These are phyloP conservation scores for Rhombomys opimus DNA, from an alignment of 2,113 vertebrate genomes.

Conservation along the genomic window DNA sequence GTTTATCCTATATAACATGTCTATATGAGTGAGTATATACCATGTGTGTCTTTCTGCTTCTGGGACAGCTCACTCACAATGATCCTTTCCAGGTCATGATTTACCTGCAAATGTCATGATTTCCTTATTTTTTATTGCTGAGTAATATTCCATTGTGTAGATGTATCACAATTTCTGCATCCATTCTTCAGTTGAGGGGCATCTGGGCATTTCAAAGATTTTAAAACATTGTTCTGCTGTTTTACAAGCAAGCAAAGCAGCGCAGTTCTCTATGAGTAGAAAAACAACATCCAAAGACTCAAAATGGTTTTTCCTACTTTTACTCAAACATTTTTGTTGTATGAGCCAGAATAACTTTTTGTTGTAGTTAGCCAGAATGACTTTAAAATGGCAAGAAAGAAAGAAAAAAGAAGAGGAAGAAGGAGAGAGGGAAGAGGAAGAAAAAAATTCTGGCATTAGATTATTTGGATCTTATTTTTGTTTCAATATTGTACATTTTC, in stretches of 20 bases:
- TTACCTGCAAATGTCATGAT: too few species aligned
- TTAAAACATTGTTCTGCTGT: neutral
- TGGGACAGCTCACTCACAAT: too few species aligned
- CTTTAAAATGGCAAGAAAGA: rapidly evolving
- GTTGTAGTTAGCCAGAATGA: neutral
- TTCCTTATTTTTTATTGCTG: too few species aligned
- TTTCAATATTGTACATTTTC: neutral
- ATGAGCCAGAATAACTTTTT: neutral
- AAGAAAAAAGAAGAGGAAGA: neutral
- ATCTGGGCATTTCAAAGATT: neutral
- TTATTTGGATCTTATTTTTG: neutral
- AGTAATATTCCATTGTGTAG: too few species aligned
- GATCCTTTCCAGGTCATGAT: too few species aligned
- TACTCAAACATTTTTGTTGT: neutral
- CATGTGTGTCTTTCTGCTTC: too few species aligned
- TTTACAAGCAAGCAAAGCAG: neutral
- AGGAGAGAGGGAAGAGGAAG: too few species aligned
- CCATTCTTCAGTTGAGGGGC: too few species aligned
- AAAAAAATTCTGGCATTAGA: neutral
- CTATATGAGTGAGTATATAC: too few species aligned
- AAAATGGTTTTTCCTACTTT: neutral
- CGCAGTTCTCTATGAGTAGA: neutral
- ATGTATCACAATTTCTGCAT: too few species aligned
- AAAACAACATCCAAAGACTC: neutral
- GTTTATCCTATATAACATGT: too few species aligned